Evolutionary conservation across 2,113 vertebrate species (phyloP).

Genomic region (Pitta sordida): DNA sequence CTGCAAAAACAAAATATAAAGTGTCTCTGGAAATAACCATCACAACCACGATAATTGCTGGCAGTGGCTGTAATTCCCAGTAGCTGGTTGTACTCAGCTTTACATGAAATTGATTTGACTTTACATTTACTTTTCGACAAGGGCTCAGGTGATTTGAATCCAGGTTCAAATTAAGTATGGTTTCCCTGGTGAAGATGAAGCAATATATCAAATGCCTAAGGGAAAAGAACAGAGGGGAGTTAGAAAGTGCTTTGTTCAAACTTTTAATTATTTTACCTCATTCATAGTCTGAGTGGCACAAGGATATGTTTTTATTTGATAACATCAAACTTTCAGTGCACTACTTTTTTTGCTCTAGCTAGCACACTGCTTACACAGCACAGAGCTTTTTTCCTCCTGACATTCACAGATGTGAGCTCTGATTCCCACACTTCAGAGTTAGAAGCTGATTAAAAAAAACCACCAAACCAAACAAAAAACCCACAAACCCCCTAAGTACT

Average conservation of each 20-base stretch:
- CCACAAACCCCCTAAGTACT: too few species aligned
- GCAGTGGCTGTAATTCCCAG: constrained; percentile 31
- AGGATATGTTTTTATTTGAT: constrained; percentile 25
- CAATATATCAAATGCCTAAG: constrained; percentile 19
- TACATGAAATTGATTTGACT: constrained; percentile 38
- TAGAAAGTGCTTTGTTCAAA: constrained; percentile 30
- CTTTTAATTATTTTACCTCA: constrained; percentile 56
- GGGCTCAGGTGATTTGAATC: constrained; percentile 48
- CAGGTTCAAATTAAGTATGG: constrained; percentile 28
- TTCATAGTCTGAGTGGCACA: constrained; percentile 41
- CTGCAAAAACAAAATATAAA: background rate
- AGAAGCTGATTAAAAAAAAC: background rate
- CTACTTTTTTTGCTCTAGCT: background rate
- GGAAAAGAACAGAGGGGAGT: constrained; percentile 29
- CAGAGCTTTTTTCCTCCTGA: background rate
- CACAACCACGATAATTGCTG: constrained; percentile 16
- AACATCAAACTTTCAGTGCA: constrained; percentile 39
- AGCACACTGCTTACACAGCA: background rate
- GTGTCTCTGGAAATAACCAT: constrained; percentile 26
- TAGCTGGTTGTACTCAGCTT: constrained; percentile 20
- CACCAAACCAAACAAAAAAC: background rate
- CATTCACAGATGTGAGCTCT: background rate
- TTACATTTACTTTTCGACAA: constrained; percentile 13
- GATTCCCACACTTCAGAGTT: background rate
- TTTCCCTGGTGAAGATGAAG: constrained; percentile 40